phyloP scores from a whole-genome alignment of 2,797 vertebrate species.

The Anguilla pacifica region DNA sequence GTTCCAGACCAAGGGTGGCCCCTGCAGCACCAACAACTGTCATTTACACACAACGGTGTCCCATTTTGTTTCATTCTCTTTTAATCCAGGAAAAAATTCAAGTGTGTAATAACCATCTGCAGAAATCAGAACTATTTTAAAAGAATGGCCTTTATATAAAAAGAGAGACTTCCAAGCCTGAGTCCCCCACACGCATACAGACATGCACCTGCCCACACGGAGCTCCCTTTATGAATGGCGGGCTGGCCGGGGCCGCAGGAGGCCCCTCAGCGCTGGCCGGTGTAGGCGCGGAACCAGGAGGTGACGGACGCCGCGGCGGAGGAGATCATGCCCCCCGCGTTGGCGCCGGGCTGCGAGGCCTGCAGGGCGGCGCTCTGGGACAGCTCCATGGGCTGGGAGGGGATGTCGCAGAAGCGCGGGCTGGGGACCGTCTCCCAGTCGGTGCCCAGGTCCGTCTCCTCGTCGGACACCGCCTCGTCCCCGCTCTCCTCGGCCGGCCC shows the following conservation, averaged over 20 bases:
- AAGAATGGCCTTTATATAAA: background rate
- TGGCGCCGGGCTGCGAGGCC: conserved; percentile 84
- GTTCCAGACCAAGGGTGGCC: background rate
- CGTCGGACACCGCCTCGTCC: conserved; percentile 85
- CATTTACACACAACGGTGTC: background rate
- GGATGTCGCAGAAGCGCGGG: conserved; percentile 95
- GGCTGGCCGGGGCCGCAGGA: background rate
- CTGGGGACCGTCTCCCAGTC: conserved; percentile 99
- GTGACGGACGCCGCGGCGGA: conserved; percentile 93
- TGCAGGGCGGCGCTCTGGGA: conserved; percentile 88
- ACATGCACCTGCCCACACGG: conserved; percentile 7
- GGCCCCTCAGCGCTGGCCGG: conserved; percentile 83
- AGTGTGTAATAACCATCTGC: conserved; percentile 4
- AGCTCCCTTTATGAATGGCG: background rate
- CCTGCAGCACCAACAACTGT: background rate
- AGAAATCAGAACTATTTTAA: conserved; percentile 22
- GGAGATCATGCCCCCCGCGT: conserved; percentile 92
- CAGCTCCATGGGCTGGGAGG: conserved; percentile 89
- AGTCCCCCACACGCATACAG: conserved; percentile 9
- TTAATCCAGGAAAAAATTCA: conserved; percentile 19
- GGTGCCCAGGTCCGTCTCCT: conserved; percentile 93
- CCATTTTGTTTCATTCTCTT: background rate
- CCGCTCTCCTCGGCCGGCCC: conserved; percentile 88
- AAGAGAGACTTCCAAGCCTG: background rate
- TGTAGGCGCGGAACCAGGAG: conserved; percentile 93